Base-by-base conservation (phyloP, 2,888 invertebrate genomes). In the Protophormia terraenovae region DNA sequence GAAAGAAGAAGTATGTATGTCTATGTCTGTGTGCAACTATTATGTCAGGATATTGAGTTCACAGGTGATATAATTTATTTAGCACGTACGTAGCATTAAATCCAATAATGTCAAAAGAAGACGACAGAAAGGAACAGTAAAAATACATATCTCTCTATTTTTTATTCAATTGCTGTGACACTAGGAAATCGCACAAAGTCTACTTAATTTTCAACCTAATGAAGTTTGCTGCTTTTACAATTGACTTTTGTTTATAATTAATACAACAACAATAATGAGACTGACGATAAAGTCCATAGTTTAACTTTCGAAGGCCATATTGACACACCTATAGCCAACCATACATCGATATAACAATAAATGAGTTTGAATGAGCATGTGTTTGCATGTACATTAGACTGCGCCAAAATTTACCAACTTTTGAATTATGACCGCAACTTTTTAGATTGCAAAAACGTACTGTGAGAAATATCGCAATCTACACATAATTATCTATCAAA, bases 151-250 rank as follows among this genome's bases (percentile, higher is more conserved):
- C n/a, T 8, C 27, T 55, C 12, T 16, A 24, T 19, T 4, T 32
- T 29, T 41, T 5, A 27, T 50, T 47, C 5, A 62, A 71, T 71
- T 71, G 12, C 16, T 29, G 62, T 53, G 38, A 64, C 71, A 64
- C 38, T 35, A 47, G 69, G 60, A 71, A 53, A 41, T 79, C 29
- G 69, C 19, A 53, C 32, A 79, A 71, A 71, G 38, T 41, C 69
- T 38, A 53, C 41, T 53, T 71, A 79, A 79, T 62, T 71, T 71
- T 50, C 62, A 41, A 53, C 19, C 22, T 53, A 53, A 79, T 62
- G 50, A 62, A 71, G 47, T 71, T 64, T 79, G 62, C 41, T 53
- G 60, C 29, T 47, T 53, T 38, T 38, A n/a, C 35, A 71, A 71
- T 60, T 32, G 27, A 35, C 50, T 29, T 71, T 78, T 78, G 38